These are phyloP conservation scores for Caerostris extrusa DNA, from an alignment of 1,140 invertebrate species.

Conservation along the genomic window DNA sequence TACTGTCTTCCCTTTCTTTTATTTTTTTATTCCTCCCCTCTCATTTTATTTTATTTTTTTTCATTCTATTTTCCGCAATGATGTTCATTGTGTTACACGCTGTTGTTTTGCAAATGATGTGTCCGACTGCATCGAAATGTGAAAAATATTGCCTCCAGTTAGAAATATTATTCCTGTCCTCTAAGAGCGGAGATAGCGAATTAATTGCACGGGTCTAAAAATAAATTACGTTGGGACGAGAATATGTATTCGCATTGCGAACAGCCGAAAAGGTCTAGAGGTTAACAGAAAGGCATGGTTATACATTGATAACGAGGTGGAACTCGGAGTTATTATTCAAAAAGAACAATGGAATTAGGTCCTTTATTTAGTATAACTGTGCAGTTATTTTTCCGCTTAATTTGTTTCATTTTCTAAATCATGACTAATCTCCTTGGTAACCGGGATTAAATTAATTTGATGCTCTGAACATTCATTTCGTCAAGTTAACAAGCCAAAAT, in stretches of 20 bases:
- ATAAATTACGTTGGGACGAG: not conserved
- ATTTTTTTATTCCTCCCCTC: not conserved
- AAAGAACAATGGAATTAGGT: not conserved
- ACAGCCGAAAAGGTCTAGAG: not conserved
- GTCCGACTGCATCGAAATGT: conserved; percentile 30
- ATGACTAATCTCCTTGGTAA: not conserved
- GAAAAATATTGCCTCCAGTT: conserved; percentile 38
- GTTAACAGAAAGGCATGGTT: not conserved
- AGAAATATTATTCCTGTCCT: conserved; percentile 58
- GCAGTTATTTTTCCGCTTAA: not conserved
- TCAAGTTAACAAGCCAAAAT: not conserved
- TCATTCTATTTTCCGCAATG: not conserved
- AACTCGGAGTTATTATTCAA: not conserved
- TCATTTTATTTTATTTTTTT: not conserved
- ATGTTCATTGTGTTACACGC: conserved; percentile 55
- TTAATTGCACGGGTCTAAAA: conserved; percentile 40
- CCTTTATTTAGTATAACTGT: no score
- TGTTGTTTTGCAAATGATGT: conserved; percentile 7
- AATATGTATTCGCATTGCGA: not conserved
- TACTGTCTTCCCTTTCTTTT: not conserved
- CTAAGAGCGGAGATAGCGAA: not conserved
- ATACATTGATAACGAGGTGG: not conserved
- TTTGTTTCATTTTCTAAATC: not conserved
- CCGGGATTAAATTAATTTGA: not conserved
- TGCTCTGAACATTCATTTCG: not conserved